These are phyloP conservation scores for Callinectes sapidus DNA, from an alignment of 2,888 invertebrate species.

Conservation along the genomic window DNA sequence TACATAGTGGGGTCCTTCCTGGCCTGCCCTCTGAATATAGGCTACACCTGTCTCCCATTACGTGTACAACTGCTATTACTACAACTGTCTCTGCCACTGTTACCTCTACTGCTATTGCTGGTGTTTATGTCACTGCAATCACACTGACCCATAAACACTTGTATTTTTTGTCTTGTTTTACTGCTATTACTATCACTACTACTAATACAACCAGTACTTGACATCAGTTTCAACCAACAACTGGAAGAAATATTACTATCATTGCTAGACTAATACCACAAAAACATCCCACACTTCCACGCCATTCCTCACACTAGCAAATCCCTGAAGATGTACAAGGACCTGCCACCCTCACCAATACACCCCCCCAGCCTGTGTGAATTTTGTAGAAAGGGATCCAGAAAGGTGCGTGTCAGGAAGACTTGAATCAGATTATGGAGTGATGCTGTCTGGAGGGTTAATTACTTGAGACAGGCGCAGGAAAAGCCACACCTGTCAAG, in stretches of 20 bases:
- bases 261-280: neutral
- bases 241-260: neutral
- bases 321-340: neutral
- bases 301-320: neutral
- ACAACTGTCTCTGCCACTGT: neutral
- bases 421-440: conserved; percentile 15
- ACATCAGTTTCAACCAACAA: neutral
- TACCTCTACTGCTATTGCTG: conserved; percentile 11
- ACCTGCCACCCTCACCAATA: neutral
- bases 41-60: neutral
- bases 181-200: neutral
- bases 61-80: neutral
- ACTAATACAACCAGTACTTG: neutral
- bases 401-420: neutral
- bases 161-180: neutral
- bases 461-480: neutral
- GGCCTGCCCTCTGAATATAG: neutral
- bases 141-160: neutral
- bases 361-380: neutral
- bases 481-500: neutral
- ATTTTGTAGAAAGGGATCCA: neutral
- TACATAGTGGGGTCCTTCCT: neutral
- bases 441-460: neutral
- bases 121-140: neutral
- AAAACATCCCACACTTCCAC: neutral